Base-by-base conservation (phyloP, 2,797 vertebrate species). In the Cryptoprocta ferox region DNA sequence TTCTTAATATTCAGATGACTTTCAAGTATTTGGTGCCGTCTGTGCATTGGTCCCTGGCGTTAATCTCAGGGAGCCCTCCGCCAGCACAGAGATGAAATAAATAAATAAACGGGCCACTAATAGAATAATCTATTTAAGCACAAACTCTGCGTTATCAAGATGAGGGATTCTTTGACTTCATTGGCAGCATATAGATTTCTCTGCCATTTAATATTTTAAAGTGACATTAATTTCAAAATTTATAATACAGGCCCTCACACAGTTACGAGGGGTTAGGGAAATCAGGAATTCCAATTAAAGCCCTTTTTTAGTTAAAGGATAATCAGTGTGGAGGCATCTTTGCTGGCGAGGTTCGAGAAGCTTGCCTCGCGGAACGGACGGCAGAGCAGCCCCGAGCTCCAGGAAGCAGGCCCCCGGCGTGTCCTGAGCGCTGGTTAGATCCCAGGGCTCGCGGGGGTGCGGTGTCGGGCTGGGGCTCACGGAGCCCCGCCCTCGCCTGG, bases 1-100 rank as follows among this genome's bases (percentile, higher is more conserved):
- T 99, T 99, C 99, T 99, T 99, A 99, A 99, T 99, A 99, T 99
- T 99, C 98, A 98, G 98, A 99, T 98, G 99, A 99, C 99, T 99
- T 99, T 99, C 98, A 98, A 98, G 99, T 98, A 98, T 98, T 98
- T 97, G 96, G 98, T 97, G 98, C 98, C 98, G 99, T 99, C 99
- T 99, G 98, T 98, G 98, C 97, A 91, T 97, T 94, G 97, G 98
- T 96, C 98, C 97, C 82, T 96, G 97, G 98, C 98, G 97, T 98
- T 98, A 98, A 98, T 98, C 98, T 97, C 91, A 80, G 98, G 98
- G 98, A 98, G 98, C 97, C 98, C 98, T 98, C 97, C 87, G 97
- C 98, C 87, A n/a, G 98, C 97, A 79, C n/a, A 96, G 97, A 98
- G 97, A 98, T 98, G 98, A 98, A 98, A 98, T 98, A 98, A 98